Evolutionary conservation across 2,888 invertebrate species (phyloP), one percentile per base, ranked within the genome.

Genomic region (Stomorhina lunata): DNA sequence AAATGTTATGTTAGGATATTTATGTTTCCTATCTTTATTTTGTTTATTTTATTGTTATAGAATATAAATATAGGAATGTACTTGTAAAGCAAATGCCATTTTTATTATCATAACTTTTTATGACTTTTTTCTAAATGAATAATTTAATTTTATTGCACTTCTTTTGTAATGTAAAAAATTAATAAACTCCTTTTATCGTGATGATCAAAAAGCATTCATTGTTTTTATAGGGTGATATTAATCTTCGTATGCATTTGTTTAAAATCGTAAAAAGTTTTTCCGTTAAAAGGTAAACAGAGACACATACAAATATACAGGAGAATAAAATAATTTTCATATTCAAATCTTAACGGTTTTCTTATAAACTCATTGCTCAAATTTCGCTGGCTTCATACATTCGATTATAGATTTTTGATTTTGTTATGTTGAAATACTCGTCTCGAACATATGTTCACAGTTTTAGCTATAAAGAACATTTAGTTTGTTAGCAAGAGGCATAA

Each of bases 81-180:
- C 69, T 69, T 63, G 69, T 37, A 57, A 20, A 32, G 48, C 59
- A 48, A 57, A 53, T 34, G 50, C 15, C 25, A 37, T 69, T 78
- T 75, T 66, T 81, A 65, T 59, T 15, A 25, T 69, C 55, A 40
- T 55, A 66, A 43, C 53, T 71, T 69, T 80, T 77, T 76, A 71
- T 53, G 59, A 17, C 40, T 61, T 53, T 77, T 15, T 57, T 37
- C 37, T 2, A 59, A 71, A 66, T 61, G 25, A 50, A 40, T 53
- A 20, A 12, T 32, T 65, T 37, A 20, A 20, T 53, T 76, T 77
- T 72, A 72, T 68, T 34, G 61, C 59, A 55, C 61, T 59, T 65
- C 29, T 65, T 55, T 61, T 27, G 45, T 25, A 59, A 40, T 65
- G 25, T 25, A 20, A 22, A 59, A 50, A 32, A 57, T 22, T 48